phyloP scores from a whole-genome alignment of 1,140 invertebrate species.

The Drosophila neocordata region DNA sequence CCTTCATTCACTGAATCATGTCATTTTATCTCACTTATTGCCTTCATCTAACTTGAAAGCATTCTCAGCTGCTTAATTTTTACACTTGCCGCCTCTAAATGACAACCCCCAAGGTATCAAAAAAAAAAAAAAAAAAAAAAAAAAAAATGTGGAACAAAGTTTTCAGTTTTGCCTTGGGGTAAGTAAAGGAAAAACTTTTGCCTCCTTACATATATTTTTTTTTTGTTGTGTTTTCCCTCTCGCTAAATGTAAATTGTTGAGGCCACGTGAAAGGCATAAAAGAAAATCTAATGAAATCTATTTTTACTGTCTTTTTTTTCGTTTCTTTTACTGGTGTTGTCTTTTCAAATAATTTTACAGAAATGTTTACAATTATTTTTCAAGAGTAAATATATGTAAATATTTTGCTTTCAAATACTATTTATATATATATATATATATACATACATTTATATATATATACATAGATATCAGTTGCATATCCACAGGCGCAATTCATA shows the following conservation, averaged over 20 bases:
- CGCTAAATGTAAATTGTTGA: slow-evolving; percentile 9
- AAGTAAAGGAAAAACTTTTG: slow-evolving; percentile 13
- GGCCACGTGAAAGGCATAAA: slow-evolving; percentile 33
- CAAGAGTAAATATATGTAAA: slow-evolving; percentile 37
- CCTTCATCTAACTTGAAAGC: slow-evolving; percentile 29
- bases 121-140: slow-evolving; percentile 25
- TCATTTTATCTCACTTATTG: slow-evolving; percentile 75
- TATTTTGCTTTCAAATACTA: slow-evolving; percentile 57
- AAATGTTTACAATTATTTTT: slow-evolving; percentile 27
- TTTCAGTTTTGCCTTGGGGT: slow-evolving; percentile 34
- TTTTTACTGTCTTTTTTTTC: slow-evolving; percentile 10
- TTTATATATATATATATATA: slow-evolving; percentile 3
- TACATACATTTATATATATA: not conserved
- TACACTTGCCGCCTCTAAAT: slow-evolving; percentile 70
- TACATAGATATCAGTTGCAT: slow-evolving; percentile 10
- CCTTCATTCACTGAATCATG: not conserved
- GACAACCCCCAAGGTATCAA: slow-evolving; percentile 57
- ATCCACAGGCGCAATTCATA: slow-evolving; percentile 47
- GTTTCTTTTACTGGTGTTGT: not conserved
- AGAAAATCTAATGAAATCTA: slow-evolving; percentile 44
- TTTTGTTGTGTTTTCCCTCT: not conserved
- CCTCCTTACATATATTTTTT: not conserved
- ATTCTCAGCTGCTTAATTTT: slow-evolving; percentile 68
- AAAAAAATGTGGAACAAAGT: slow-evolving; percentile 58
- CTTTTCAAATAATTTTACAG: slow-evolving; percentile 5